Conservation (phyloP, 2,888 invertebrate species). For the Tillus elongatus region DNA sequence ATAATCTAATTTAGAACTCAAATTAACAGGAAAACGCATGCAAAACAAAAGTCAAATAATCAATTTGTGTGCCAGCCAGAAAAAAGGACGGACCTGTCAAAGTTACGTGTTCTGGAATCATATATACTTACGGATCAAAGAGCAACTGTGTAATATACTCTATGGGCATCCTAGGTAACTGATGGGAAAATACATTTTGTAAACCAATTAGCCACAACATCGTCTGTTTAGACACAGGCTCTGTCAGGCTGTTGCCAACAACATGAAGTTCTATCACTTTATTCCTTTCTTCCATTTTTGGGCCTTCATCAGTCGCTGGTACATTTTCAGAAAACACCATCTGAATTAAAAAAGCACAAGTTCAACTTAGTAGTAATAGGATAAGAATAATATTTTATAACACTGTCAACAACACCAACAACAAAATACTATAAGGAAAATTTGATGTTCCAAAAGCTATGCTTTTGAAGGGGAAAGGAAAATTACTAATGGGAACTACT, state of each 20-base stretch:
- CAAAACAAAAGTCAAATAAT: too few species aligned
- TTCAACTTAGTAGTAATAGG: background rate
- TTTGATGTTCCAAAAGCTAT: too few species aligned
- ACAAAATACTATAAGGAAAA: too few species aligned
- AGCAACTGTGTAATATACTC: conserved; percentile 93
- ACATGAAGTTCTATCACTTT: conserved; percentile 90
- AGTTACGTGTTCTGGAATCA: too few species aligned
- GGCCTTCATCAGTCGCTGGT: conserved; percentile 77
- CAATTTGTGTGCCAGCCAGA: too few species aligned
- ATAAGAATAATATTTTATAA: background rate
- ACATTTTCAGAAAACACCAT: conserved; percentile 73
- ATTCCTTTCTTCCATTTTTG: conserved; percentile 79
- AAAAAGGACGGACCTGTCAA: too few species aligned
- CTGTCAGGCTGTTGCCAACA: conserved; percentile 84
- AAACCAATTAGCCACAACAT: conserved; percentile 89
- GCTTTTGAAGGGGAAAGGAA: too few species aligned
- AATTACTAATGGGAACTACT: too few species aligned
- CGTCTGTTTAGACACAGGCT: conserved; percentile 78
- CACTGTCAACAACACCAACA: background rate
- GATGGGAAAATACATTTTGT: conserved; percentile 91
- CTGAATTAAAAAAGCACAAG: conserved; percentile 32
- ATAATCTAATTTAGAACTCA: too few species aligned
- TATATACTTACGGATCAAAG: conserved; percentile 81
- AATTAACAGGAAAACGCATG: too few species aligned
- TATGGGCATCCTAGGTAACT: conserved; percentile 93